Evolutionary conservation across 2,797 vertebrate genomes (phyloP).

Genomic region (Glossophaga mutica): DNA sequence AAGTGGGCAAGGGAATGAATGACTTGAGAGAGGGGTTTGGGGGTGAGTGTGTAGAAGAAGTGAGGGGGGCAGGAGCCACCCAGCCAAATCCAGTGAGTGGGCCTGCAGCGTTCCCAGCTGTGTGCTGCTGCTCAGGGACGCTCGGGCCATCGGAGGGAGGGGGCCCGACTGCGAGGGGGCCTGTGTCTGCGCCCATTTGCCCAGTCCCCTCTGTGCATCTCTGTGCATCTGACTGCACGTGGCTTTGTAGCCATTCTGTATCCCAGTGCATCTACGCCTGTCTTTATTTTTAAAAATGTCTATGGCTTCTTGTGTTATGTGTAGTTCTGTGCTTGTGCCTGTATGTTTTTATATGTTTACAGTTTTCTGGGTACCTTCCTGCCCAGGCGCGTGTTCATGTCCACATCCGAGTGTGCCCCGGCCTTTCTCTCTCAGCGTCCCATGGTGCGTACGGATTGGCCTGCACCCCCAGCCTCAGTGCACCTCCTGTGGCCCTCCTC

Average conservation of each 20-base stretch:
- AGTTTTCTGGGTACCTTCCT: neutral
- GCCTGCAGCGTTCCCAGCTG: neutral
- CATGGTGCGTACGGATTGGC: neutral
- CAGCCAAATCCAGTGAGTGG: neutral
- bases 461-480: neutral
- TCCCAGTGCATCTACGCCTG: neutral
- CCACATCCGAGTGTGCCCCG: neutral
- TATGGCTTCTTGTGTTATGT: neutral
- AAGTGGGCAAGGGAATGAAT: constrained; percentile 1
- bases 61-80: neutral
- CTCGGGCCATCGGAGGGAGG: neutral
- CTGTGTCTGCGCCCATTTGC: neutral
- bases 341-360: neutral
- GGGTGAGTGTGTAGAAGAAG: constrained; percentile 63
- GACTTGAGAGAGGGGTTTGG: constrained; percentile 47
- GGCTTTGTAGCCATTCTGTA: neutral
- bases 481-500: neutral
- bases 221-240: neutral
- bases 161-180: neutral
- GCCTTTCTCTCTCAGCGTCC: neutral
- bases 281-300: neutral
- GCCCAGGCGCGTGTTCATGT: neutral
- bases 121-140: neutral
- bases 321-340: neutral
- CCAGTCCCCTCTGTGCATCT: neutral